Conservation (phyloP, 2,797 vertebrate species). For the Syncerus caffer region DNA sequence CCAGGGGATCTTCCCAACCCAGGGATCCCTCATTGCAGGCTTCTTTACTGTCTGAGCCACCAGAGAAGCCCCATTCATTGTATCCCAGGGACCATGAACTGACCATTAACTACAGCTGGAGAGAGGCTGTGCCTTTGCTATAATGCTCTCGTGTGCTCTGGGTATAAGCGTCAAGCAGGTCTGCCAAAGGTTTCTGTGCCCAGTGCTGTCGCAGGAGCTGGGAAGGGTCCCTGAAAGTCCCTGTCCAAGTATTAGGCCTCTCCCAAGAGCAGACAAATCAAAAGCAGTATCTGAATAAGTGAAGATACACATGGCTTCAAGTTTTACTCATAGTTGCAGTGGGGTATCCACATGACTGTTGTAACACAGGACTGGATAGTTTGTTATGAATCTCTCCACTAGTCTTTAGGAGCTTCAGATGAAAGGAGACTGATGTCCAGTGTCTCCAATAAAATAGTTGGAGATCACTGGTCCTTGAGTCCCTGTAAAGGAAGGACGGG, state of each 20-base stretch:
- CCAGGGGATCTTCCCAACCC: not conserved
- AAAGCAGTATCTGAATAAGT: not conserved
- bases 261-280: not conserved
- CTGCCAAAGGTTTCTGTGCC: not conserved
- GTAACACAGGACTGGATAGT: not conserved
- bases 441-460: not conserved
- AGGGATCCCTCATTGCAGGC: accelerated
- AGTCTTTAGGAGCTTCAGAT: not conserved
- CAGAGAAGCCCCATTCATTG: not conserved
- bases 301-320: not conserved
- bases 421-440: not conserved
- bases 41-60: not conserved
- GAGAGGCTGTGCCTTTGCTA: not conserved
- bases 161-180: not conserved
- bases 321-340: not conserved
- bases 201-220: not conserved
- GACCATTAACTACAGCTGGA: not conserved
- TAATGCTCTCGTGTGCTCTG: not conserved
- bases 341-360: not conserved
- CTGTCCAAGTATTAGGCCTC: not conserved
- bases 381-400: not conserved
- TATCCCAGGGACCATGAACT: not conserved
- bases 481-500: not conserved
- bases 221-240: not conserved
- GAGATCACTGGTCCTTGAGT: not conserved